Evolutionary conservation across 2,113 vertebrate genomes (phyloP).

Genomic region (Stictonetta naevosa): DNA sequence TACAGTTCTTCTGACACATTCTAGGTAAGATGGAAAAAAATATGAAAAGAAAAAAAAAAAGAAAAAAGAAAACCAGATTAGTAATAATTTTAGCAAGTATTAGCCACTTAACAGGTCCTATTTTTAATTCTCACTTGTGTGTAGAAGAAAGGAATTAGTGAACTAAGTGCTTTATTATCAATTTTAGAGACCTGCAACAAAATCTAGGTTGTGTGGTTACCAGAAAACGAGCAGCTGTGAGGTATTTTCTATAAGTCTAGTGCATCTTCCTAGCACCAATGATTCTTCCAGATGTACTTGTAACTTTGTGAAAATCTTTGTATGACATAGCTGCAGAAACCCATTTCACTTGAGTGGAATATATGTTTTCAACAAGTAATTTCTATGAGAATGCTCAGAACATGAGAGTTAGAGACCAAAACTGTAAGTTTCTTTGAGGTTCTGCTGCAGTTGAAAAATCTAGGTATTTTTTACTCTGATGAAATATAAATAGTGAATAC

Average conservation of each 20-base stretch:
- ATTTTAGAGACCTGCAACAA: neutral
- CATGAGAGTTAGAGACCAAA: neutral
- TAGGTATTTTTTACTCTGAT: neutral
- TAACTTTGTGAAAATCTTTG: neutral
- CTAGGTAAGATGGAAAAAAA: neutral
- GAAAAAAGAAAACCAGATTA: neutral
- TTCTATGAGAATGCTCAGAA: neutral
- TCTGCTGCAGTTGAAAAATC: neutral
- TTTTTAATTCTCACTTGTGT: neutral
- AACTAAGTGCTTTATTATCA: neutral
- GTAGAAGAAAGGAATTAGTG: neutral
- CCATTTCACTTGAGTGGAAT: neutral
- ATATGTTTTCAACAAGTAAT: neutral
- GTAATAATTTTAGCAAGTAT: neutral
- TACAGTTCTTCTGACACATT: neutral
- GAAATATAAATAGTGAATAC: neutral
- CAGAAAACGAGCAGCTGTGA: neutral
- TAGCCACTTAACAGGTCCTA: neutral
- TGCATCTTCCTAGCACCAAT: neutral
- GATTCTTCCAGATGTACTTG: neutral
- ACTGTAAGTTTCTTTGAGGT: neutral
- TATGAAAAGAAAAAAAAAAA: neutral
- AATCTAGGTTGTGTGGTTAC: neutral
- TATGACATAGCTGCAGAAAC: neutral
- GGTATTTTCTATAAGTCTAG: neutral